These are phyloP conservation scores for Vombatus ursinus DNA, from an alignment of 2,113 vertebrate genomes.

Conservation along the genomic window DNA sequence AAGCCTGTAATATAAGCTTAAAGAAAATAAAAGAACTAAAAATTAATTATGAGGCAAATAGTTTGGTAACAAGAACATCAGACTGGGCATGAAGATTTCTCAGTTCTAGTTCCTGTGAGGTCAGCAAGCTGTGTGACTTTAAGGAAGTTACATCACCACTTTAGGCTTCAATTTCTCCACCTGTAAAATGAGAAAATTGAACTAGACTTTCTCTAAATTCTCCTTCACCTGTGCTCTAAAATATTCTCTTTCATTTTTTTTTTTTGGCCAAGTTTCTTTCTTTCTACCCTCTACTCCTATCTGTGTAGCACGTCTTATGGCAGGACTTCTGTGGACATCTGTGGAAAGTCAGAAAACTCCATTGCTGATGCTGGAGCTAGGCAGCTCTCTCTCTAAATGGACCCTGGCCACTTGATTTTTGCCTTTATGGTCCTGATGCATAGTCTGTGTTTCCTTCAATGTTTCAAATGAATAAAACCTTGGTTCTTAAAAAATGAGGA, in stretches of 20 bases:
- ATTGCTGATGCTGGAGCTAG: fast-evolving
- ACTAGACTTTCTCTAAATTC: too few species aligned
- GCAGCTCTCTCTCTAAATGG: background rate
- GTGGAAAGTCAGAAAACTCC: background rate
- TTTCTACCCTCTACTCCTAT: background rate
- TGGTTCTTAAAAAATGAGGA: slow-evolving; percentile 56
- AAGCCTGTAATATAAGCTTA: background rate
- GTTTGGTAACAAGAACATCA: background rate
- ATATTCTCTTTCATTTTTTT: fast-evolving
- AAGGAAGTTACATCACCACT: background rate
- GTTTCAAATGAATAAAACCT: slow-evolving; percentile 49
- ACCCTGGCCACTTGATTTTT: background rate
- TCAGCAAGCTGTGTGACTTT: background rate
- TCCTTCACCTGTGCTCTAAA: fast-evolving
- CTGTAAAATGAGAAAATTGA: background rate
- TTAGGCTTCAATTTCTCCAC: background rate
- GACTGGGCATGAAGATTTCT: background rate
- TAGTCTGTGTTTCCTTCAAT: slow-evolving; percentile 8
- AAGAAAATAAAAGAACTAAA: background rate
- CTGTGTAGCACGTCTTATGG: background rate
- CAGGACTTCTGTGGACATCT: background rate
- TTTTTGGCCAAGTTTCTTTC: background rate
- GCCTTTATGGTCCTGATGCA: slow-evolving; percentile 16
- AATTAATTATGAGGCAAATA: too few species aligned
- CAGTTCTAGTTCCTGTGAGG: background rate